phyloP scores from a whole-genome alignment of 1,140 invertebrate genomes.

The Drosophila novamexicana region DNA sequence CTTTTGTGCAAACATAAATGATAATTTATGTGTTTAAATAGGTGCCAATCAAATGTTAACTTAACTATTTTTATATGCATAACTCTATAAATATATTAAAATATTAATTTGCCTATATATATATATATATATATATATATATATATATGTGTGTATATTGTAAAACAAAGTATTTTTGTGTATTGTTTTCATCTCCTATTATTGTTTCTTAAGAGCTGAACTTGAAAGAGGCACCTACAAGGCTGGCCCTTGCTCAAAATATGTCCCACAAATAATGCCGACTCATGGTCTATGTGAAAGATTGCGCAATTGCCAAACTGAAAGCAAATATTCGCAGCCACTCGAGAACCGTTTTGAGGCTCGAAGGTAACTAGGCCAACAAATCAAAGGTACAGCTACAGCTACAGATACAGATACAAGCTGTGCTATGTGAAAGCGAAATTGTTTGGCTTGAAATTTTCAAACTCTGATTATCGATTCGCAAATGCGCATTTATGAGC shows the following conservation, averaged over 20 bases:
- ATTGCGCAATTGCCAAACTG: slow-evolving; percentile 66
- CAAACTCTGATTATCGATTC: slow-evolving; percentile 49
- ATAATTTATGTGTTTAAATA: slow-evolving; percentile 37
- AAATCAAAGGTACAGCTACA: slow-evolving; percentile 41
- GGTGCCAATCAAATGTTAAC: slow-evolving; percentile 28
- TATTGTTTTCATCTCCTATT: background rate
- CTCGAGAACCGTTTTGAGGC: slow-evolving; percentile 63
- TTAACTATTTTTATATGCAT: slow-evolving; percentile 9
- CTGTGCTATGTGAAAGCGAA: slow-evolving; percentile 67
- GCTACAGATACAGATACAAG: slow-evolving; percentile 17
- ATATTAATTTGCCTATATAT: slow-evolving; percentile 15
- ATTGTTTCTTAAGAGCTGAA: slow-evolving; percentile 49
- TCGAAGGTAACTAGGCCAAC: slow-evolving; percentile 71
- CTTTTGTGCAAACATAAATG: slow-evolving; percentile 39
- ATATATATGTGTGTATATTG: background rate
- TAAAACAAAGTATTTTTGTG: slow-evolving; percentile 19
- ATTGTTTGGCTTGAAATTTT: slow-evolving; percentile 51
- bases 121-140: background rate
- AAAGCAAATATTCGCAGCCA: slow-evolving; percentile 59
- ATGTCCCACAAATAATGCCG: slow-evolving; percentile 50
- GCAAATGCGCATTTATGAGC: slow-evolving; percentile 37
- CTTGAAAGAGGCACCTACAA: slow-evolving; percentile 57
- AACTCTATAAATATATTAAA: slow-evolving; percentile 20
- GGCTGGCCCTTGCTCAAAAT: slow-evolving; percentile 35
- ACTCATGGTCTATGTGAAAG: slow-evolving; percentile 57